A percentile compares a stretch with the other conserved stretches of the same genome.
Conservation (phyloP, 2,888 invertebrate genomes). For the Noctua comes region DNA sequence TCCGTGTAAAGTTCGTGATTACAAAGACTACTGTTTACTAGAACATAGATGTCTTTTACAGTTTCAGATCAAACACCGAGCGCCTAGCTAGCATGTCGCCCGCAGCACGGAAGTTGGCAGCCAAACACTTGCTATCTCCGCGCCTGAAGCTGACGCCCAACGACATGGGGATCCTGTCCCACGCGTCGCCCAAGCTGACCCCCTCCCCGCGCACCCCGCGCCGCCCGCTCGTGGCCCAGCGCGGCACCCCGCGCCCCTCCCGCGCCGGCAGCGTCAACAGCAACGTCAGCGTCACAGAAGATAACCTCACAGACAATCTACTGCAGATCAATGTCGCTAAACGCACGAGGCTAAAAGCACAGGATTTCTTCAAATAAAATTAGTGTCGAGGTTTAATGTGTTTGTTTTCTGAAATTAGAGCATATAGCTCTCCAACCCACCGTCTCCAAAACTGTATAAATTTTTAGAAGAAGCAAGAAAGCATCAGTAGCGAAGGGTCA, state of each 20-base stretch:
- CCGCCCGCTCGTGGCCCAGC: not conserved
- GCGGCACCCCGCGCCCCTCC: conserved; percentile 42
- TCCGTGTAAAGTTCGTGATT: not conserved
- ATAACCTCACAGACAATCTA: conserved; percentile 95
- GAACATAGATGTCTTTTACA: conserved; percentile 64
- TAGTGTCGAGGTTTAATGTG: conserved; percentile 1
- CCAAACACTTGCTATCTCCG: conserved; percentile 88
- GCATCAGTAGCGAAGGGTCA: too few species aligned
- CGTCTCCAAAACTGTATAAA: not conserved
- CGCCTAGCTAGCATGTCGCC: conserved; percentile 98
- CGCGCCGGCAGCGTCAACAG: conserved; percentile 51
- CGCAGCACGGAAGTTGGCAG: conserved; percentile 97
- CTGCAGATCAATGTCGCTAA: conserved; percentile 94
- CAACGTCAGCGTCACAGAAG: conserved; percentile 68
- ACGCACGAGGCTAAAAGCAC: conserved; percentile 93
- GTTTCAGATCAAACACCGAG: conserved; percentile 92
- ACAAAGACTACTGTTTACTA: not conserved
- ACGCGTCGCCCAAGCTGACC: conserved; percentile 72
- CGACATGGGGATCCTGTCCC: conserved; percentile 81
- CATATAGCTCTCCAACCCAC: not conserved
- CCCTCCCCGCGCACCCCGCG: conserved; percentile 61
- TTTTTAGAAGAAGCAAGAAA: not conserved
- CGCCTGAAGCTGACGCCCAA: conserved; percentile 85
- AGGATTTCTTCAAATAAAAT: conserved; percentile 93
- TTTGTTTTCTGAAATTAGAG: not conserved